phyloP scores from a whole-genome alignment of 1,140 invertebrate genomes.

The Drosophila lini region DNA sequence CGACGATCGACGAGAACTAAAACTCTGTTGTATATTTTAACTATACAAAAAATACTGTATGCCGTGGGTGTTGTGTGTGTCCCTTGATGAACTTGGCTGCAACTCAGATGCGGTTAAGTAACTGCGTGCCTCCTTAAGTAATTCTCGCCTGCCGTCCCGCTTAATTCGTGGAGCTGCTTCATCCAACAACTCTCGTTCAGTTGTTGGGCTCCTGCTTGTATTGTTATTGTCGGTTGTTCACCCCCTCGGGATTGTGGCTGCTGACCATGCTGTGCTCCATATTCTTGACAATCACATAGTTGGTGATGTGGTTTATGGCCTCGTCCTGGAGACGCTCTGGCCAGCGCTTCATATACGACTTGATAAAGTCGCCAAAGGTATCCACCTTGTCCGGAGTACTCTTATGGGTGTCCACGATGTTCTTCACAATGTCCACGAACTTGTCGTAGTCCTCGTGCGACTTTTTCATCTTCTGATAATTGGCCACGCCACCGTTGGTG shows the following conservation, averaged over 20 bases:
- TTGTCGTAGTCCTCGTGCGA: conserved; percentile 83
- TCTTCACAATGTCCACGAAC: conserved; percentile 83
- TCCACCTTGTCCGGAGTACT: conserved; percentile 80
- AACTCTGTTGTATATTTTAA: conserved; percentile 78
- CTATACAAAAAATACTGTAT: conserved; percentile 83
- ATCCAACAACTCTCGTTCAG: conserved; percentile 73
- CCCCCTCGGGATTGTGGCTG: conserved; percentile 70
- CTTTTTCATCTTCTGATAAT: conserved; percentile 83
- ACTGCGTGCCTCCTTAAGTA: conserved; percentile 71
- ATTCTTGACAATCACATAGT: conserved; percentile 83
- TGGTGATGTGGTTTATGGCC: conserved; percentile 83
- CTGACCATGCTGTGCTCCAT: conserved; percentile 80
- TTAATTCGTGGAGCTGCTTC: conserved; percentile 61
- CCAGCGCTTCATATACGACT: conserved; percentile 82
- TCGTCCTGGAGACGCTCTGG: conserved; percentile 81
- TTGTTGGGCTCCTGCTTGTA: conserved; percentile 83
- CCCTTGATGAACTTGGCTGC: conserved; percentile 47
- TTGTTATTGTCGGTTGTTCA: conserved; percentile 79
- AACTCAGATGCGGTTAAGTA: conserved; percentile 72
- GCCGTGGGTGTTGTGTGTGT: conserved; percentile 41
- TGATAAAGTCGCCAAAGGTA: conserved; percentile 80
- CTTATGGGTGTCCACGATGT: conserved; percentile 82
- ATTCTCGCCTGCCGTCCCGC: conserved; percentile 30
- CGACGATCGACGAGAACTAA: conserved; percentile 52
- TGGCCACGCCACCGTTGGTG: conserved; percentile 75